phyloP scores from a whole-genome alignment of 2,797 vertebrate species.

The Salmo trutta region DNA sequence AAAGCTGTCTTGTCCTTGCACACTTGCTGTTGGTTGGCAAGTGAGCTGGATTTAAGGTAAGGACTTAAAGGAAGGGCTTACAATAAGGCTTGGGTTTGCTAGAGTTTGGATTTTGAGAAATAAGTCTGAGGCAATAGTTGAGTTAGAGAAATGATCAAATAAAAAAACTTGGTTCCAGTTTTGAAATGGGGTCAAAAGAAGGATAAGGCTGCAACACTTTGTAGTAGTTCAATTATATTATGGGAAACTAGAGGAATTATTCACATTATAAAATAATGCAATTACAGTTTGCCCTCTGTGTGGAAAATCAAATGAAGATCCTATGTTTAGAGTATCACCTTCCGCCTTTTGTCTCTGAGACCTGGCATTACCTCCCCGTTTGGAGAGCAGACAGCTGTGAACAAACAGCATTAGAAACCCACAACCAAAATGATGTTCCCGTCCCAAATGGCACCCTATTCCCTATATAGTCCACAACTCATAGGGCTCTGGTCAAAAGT shows the following conservation, averaged over 20 bases:
- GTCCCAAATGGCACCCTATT: background rate
- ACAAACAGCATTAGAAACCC: background rate
- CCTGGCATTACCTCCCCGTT: constrained; percentile 18
- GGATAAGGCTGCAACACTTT: background rate
- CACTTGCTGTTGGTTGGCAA: background rate
- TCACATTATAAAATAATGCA: too few species aligned
- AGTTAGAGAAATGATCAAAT: background rate
- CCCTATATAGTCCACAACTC: background rate
- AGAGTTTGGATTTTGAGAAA: background rate
- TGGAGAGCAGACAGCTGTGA: constrained; percentile 14
- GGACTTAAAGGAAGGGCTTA: background rate
- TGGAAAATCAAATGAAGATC: background rate
- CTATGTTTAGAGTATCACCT: background rate
- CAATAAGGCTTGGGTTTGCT: background rate
- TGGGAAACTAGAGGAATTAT: background rate
- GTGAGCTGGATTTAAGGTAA: background rate
- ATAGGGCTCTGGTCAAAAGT: background rate
- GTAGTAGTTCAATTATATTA: background rate
- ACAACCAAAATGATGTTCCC: background rate
- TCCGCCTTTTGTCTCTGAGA: background rate
- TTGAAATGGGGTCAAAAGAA: background rate
- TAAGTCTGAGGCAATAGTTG: background rate
- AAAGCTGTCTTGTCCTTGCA: background rate
- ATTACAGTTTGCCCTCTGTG: background rate
- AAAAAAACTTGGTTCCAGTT: background rate